Base-by-base conservation (phyloP, 1,140 invertebrate species). In the Schlechtendalia chinensis region DNA sequence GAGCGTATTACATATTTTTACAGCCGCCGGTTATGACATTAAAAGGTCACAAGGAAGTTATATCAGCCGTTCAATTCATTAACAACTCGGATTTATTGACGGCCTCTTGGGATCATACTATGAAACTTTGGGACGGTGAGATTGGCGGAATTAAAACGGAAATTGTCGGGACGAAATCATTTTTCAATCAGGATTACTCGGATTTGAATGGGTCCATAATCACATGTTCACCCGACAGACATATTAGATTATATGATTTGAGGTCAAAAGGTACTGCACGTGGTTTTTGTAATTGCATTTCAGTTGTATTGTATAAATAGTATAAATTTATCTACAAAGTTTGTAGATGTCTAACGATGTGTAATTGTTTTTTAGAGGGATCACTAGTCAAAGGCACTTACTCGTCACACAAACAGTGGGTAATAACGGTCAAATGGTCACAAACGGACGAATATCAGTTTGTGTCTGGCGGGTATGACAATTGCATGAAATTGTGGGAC, bases 401-500 rank as follows among this genome's bases (percentile, higher is more conserved):
- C 85, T 92, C 92, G 1, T 97, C 96, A 1, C 97, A 99, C 86
- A 92, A 88, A 29, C 91, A 93, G 50, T 98, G 96, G 97, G 93
- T 99, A 1, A 92, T 93, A 67, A 89, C 90, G 63, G 94, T 98
- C 0, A 87, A 89, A 81, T 99, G 98, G 97, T 96, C 94, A 0
- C 90, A 88, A n/a, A 90, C 89, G 0, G 88, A 93, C 82, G 91
- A 96, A 84, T 88, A 95, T 85, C 88, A 96, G 17, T 99, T 99
- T 86, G 89, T 99, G 5, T 98, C 96, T 16, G 96, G 95, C 5
- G 92, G 94, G 19, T 96, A 97, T 86, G 98, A 99, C 86, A 91
- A 91, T 81, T 86, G 92, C 53, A 90, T 98, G 29, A 99, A 99
- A 87, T 86, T 98, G 53, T 99, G 98, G 98, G 98, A 99, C 85